Evolutionary conservation across 2,888 invertebrate genomes (phyloP).

Genomic region (Caenorhabditis japonica): DNA sequence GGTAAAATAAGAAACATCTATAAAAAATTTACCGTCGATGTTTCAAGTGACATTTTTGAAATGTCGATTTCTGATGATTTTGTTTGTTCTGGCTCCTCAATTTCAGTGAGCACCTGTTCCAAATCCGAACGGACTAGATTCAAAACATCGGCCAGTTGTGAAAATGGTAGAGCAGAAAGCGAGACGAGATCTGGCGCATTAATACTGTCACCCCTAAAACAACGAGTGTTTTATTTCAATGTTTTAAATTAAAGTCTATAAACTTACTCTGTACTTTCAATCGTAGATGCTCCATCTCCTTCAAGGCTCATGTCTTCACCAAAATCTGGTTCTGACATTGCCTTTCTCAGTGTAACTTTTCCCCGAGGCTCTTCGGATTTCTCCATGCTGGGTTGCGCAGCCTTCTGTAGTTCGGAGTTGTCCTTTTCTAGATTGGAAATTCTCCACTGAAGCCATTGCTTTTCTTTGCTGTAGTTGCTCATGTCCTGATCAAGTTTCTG

Average conservation of each 20-base stretch:
- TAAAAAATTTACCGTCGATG: conserved; percentile 33
- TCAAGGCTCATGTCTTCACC: conserved; percentile 50
- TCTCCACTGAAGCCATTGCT: conserved; percentile 66
- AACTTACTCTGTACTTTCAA: conserved; percentile 25
- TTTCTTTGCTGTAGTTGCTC: conserved; percentile 66
- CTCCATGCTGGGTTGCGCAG: conserved; percentile 34
- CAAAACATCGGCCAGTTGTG: conserved; percentile 59
- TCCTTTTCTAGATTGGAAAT: conserved; percentile 67
- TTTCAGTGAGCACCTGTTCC: conserved; percentile 64
- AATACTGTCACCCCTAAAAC: conserved; percentile 27
- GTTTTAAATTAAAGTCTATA: not conserved
- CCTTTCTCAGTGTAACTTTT: conserved; percentile 25
- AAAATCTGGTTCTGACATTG: conserved; percentile 55
- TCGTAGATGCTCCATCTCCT: conserved; percentile 27
- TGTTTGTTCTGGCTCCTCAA: conserved; percentile 55
- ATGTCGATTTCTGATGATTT: conserved; percentile 9
- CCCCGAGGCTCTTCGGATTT: conserved; percentile 23
- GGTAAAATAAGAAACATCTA: not conserved
- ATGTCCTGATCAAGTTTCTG: conserved; percentile 68
- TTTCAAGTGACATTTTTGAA: conserved; percentile 35
- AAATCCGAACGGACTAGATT: conserved; percentile 66
- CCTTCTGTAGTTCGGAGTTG: conserved; percentile 61
- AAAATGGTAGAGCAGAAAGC: conserved; percentile 51
- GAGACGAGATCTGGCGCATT: conserved; percentile 24
- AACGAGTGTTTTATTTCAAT: conserved; percentile 5